Percentiles rank a stretch among this genome's conserved stretches.
phyloP scores from a whole-genome alignment of 2,888 invertebrate species.

The Acleris holmiana region DNA sequence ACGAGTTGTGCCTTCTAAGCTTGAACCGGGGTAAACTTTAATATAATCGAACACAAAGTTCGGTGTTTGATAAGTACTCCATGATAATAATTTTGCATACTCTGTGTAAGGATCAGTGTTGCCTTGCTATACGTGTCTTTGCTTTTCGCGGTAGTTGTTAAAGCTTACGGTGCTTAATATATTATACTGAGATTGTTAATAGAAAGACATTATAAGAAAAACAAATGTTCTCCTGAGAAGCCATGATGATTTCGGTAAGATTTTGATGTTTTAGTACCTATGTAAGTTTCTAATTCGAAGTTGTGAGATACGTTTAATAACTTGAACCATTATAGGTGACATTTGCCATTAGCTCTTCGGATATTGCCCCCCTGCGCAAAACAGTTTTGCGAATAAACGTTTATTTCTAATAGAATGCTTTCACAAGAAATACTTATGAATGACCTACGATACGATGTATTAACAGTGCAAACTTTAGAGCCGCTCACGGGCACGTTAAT shows the following conservation, averaged over 20 bases:
- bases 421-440: no score
- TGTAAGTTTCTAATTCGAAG: neutral
- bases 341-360: neutral
- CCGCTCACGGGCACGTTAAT: constrained; percentile 5
- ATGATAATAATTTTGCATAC: constrained; percentile 66
- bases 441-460: no score
- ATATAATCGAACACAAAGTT: constrained; percentile 48
- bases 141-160: constrained; percentile 76
- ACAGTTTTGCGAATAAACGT: neutral
- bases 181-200: constrained; percentile 44
- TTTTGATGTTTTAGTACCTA: constrained; percentile 28
- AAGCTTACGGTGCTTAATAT: constrained; percentile 78
- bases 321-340: no score
- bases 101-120: constrained; percentile 75
- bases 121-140: constrained; percentile 83
- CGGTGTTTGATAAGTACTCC: constrained; percentile 61
- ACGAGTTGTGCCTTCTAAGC: constrained; percentile 78
- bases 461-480: neutral
- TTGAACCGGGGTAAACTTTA: constrained; percentile 56
- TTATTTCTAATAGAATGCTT: no score
- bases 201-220: constrained; percentile 42
- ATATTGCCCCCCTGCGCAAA: neutral
- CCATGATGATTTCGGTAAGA: constrained; percentile 59
- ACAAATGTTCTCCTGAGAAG: constrained; percentile 46
- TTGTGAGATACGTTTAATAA: neutral